These are phyloP conservation scores for Calliopum simillimum DNA, from an alignment of 2,888 invertebrate species.

Conservation along the genomic window DNA sequence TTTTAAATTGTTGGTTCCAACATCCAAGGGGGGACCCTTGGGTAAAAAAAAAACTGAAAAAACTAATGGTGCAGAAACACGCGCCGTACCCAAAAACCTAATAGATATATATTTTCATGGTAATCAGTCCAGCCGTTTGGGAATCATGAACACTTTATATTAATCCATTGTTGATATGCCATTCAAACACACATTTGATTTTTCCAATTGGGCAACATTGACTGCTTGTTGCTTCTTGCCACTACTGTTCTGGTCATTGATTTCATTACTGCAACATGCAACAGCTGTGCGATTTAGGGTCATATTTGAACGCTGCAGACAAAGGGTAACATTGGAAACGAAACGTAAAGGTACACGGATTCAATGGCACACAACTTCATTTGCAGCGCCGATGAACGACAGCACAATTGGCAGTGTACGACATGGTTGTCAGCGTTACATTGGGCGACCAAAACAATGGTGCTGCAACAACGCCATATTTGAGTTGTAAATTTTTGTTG, in stretches of 20 bases:
- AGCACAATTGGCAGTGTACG: neutral
- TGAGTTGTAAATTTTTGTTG: no score
- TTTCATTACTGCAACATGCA: slow-evolving; percentile 33
- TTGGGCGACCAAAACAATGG: slow-evolving; percentile 15
- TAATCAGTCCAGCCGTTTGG: no score
- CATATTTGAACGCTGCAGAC: neutral
- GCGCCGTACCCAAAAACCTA: no score
- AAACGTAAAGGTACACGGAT: slow-evolving; percentile 19
- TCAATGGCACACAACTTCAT: slow-evolving; percentile 9
- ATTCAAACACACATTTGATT: neutral
- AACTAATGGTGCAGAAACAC: no score
- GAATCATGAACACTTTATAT: no score
- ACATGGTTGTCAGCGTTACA: slow-evolving; percentile 8
- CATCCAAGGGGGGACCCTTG: no score
- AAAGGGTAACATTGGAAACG: slow-evolving; percentile 10
- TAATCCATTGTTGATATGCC: no score
- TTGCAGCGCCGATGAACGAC: neutral
- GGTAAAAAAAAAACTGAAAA: no score
- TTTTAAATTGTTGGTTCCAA: no score
- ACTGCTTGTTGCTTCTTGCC: neutral
- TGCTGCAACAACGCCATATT: slow-evolving; percentile 7
- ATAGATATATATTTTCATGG: no score
- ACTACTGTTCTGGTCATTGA: slow-evolving; percentile 25
- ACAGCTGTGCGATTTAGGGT: slow-evolving; percentile 40
- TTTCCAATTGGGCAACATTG: neutral